Conservation (phyloP, 2,113 vertebrate species). For the Petaurus breviceps region DNA sequence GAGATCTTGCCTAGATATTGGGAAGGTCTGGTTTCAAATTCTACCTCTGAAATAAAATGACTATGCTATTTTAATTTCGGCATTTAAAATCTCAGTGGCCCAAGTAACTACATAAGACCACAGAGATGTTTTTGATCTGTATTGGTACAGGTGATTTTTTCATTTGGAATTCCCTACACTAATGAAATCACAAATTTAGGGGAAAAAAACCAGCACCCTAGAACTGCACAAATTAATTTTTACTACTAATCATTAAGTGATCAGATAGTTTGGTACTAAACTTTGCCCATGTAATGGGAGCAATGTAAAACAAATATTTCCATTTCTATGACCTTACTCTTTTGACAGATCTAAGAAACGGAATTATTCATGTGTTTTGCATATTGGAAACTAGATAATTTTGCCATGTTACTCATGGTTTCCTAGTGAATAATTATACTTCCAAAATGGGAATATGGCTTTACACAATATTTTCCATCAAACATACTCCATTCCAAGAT, state of each 20-base stretch:
- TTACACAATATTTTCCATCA: constrained; percentile 59
- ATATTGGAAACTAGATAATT: constrained; percentile 39
- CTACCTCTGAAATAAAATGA: neutral
- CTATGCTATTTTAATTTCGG: neutral
- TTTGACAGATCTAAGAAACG: constrained; percentile 21
- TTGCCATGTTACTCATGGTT: constrained; percentile 55
- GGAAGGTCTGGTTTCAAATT: neutral
- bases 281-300: constrained; percentile 27
- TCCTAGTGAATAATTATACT: constrained; percentile 59
- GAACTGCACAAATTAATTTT: neutral
- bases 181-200: neutral
- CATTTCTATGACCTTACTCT: constrained; percentile 26
- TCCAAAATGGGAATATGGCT: constrained; percentile 19
- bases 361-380: constrained; percentile 53
- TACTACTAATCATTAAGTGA: constrained; percentile 6
- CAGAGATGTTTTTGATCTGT: neutral
- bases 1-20: neutral
- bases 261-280: constrained; percentile 21
- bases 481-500: constrained; percentile 37
- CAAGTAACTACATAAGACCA: neutral
- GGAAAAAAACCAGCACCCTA: neutral
- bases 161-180: neutral
- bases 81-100: neutral
- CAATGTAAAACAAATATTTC: constrained; percentile 35
- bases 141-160: neutral